These are phyloP conservation scores for Plutella xylostella DNA, from an alignment of 2,888 invertebrate genomes.

Conservation along the genomic window DNA sequence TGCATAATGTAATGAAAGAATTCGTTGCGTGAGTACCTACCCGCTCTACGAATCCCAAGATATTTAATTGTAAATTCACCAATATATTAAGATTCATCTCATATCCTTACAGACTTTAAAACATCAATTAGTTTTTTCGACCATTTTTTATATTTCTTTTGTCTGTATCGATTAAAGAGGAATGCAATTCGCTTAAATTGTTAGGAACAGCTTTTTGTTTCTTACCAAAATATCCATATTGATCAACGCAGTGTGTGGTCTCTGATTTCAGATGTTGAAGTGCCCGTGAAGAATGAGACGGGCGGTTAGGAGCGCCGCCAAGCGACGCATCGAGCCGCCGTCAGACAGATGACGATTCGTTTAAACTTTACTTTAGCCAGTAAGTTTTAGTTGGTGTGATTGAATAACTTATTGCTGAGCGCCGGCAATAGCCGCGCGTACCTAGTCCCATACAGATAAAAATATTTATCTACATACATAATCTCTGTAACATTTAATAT, in stretches of 20 bases:
- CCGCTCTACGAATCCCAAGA: too few relatives aligned
- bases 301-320: not conserved
- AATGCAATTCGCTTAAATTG: not conserved
- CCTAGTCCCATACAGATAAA: constrained; percentile 66
- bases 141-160: too few relatives aligned
- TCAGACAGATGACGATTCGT: too few relatives aligned
- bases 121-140: too few relatives aligned
- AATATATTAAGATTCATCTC: too few relatives aligned
- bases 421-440: constrained; percentile 52
- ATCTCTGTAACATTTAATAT: constrained; percentile 50
- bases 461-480: constrained; percentile 58
- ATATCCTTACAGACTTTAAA: too few relatives aligned
- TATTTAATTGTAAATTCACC: too few relatives aligned
- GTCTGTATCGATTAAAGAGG: too few relatives aligned
- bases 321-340: too few relatives aligned
- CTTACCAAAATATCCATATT: constrained; percentile 5
- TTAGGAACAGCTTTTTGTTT: too few relatives aligned
- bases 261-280: constrained; percentile 56
- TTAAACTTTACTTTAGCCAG: not conserved
- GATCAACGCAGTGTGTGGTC: constrained; percentile 17
- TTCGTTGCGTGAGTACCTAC: too few relatives aligned
- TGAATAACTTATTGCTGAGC: constrained; percentile 62
- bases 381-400: constrained; percentile 49
- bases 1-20: too few relatives aligned
- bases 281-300: constrained; percentile 32